Conservation (phyloP, 2,888 invertebrate species). For the Limnephilus auricula region DNA sequence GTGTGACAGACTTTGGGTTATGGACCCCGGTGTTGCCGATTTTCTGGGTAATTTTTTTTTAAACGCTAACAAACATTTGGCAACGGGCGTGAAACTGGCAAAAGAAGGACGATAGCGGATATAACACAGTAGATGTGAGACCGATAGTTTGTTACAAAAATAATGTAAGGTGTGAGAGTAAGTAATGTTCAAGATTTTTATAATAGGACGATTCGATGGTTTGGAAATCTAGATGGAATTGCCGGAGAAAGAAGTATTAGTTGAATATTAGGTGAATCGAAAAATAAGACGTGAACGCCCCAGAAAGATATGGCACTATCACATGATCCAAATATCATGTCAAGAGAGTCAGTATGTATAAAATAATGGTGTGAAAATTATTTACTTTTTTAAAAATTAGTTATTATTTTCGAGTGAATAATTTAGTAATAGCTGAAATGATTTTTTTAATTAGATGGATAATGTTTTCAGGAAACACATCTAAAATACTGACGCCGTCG, state of each 20-base stretch:
- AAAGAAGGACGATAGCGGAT: neutral
- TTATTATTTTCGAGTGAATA: too few relatives aligned
- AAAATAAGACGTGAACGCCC: too few relatives aligned
- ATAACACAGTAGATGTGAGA: neutral
- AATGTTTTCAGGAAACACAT: neutral
- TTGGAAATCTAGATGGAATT: too few relatives aligned
- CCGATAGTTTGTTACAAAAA: neutral
- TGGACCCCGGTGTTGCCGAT: constrained; percentile 88
- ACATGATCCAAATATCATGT: neutral
- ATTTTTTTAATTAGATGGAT: neutral
- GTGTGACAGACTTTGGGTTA: constrained; percentile 89
- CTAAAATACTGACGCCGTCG: constrained; percentile 76
- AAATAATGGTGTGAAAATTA: too few relatives aligned
- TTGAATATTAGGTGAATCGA: too few relatives aligned
- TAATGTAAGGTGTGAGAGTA: neutral
- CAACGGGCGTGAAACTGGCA: neutral
- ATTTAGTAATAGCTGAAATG: neutral
- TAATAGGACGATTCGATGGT: neutral
- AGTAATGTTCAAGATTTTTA: neutral
- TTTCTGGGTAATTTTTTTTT: constrained; percentile 80
- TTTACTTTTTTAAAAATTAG: neutral
- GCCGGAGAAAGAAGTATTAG: too few relatives aligned
- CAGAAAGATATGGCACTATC: neutral
- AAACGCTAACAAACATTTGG: neutral
- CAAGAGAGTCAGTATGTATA: neutral